phyloP scores from a whole-genome alignment of 2,113 vertebrate species.

The Laticauda colubrina region DNA sequence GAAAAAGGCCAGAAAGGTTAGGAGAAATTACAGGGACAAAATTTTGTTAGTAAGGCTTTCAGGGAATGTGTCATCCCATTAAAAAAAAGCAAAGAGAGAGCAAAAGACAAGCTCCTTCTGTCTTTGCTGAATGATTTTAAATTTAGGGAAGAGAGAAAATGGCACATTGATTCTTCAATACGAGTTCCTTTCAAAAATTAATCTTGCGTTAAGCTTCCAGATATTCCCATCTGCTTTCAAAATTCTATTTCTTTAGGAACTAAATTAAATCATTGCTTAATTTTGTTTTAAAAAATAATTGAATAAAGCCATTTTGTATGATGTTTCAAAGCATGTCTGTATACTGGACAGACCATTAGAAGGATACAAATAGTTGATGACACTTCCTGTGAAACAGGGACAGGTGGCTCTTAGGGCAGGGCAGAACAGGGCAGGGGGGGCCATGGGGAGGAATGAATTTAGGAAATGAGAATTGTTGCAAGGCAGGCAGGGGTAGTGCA shows the following conservation, averaged over 20 bases:
- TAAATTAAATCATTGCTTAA: neutral
- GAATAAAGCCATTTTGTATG: conserved; percentile 40
- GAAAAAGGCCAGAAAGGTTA: conserved; percentile 23
- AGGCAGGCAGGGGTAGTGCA: conserved; percentile 48
- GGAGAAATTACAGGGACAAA: neutral
- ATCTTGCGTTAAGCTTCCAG: neutral
- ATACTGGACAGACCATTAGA: conserved; percentile 22
- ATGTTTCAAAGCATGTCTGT: conserved; percentile 21
- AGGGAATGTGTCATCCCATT: neutral
- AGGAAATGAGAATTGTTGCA: conserved; percentile 51
- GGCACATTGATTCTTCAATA: neutral
- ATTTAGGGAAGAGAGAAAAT: neutral
- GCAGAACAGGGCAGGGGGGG: neutral
- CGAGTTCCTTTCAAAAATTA: neutral
- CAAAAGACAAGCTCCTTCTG: neutral
- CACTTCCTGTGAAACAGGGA: conserved; percentile 60
- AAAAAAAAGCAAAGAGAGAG: neutral
- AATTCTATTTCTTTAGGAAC: neutral
- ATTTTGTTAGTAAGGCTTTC: neutral
- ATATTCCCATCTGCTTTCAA: conserved; percentile 19
- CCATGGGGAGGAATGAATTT: conserved; percentile 43
- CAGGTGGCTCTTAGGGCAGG: conserved; percentile 60
- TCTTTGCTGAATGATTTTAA: neutral
- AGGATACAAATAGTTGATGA: conserved; percentile 40
- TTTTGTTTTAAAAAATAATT: neutral